Conservation (phyloP, 2,797 vertebrate species). For the Anguilla obscura region DNA sequence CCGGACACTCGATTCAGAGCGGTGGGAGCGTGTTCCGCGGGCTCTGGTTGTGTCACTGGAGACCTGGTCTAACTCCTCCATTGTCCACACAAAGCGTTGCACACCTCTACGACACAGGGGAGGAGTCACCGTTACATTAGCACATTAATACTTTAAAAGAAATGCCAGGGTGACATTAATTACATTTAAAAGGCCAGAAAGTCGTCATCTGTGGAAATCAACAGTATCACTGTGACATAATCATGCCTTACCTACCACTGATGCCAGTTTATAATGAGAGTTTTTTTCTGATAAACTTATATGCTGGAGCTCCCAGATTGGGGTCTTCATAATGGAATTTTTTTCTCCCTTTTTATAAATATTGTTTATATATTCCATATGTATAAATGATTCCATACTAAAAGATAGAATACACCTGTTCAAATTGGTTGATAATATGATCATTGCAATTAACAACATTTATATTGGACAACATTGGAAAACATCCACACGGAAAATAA, state of each 20-base stretch:
- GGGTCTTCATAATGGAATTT: too few species aligned
- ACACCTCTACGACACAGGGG: slow-evolving; percentile 42
- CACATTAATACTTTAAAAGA: slow-evolving; percentile 27
- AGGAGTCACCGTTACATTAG: slow-evolving; percentile 26
- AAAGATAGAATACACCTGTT: too few species aligned
- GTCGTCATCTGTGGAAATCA: background rate
- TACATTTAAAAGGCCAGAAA: background rate
- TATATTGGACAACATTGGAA: background rate
- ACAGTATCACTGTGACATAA: background rate
- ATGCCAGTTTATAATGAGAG: background rate
- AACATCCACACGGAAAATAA: background rate
- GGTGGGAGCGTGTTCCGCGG: slow-evolving; percentile 34
- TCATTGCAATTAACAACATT: background rate
- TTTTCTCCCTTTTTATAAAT: too few species aligned
- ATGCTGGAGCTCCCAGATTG: too few species aligned
- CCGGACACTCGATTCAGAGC: slow-evolving; percentile 50
- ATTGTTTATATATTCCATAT: too few species aligned
- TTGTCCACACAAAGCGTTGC: slow-evolving; percentile 49
- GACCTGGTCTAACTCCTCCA: slow-evolving; percentile 39
- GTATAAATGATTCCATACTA: too few species aligned
- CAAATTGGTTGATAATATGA: background rate
- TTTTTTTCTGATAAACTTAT: too few species aligned
- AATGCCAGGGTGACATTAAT: background rate
- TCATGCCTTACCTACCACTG: background rate
- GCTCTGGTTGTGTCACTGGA: slow-evolving; percentile 55